Evolutionary conservation across 2,888 invertebrate genomes (phyloP), one percentile per base, ranked within the genome.

Genomic region (Linnaemya vulpina): DNA sequence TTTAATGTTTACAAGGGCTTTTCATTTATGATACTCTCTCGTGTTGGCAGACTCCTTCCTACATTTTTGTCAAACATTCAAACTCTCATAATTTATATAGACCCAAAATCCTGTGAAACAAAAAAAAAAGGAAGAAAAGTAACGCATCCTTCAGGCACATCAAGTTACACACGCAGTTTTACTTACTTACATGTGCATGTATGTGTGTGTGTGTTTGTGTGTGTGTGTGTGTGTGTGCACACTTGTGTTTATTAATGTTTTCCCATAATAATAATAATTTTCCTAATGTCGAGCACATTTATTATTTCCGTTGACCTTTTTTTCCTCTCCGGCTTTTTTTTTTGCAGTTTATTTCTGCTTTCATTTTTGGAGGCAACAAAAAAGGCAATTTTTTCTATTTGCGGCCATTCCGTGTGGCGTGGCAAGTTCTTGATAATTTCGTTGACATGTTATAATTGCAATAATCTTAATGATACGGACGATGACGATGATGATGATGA

Each of bases 291-390:
- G 77, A 87, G 81, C 87, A 87, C 91, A 91, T 90, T 90, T 90
- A 89, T 91, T 91, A 90, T 91, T 90, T 91, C 87, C 89, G 87
- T 88, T 88, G 91, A 89, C 89, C 89, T 88, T 87, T 88, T 80
- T 78, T 51, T 75, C 30, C 3, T 30, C 5, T n/a, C n/a, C n/a
- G n/a, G 30, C 5, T 68, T 30, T 13, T 53, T 53, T 20, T 62
- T 46, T 60, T 35, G n/a, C 11, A 43, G 13, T 53, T 8, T 46
- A 38, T 67, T 8, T 62, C 20, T 58, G 40, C 43, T 38, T 75
- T 62, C 65, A 58, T 65, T 43, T 65, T 53, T 15, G 22, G 13
- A 2, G 10, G 43, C 30, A 17, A 53, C 68, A 80, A 79, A 40
- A 76, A 79, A 67, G 78, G 60, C 65, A 20, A 62, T 71, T 82